These are phyloP conservation scores for Pterocles gutturalis DNA, from an alignment of 2,113 vertebrate species.

Conservation along the genomic window DNA sequence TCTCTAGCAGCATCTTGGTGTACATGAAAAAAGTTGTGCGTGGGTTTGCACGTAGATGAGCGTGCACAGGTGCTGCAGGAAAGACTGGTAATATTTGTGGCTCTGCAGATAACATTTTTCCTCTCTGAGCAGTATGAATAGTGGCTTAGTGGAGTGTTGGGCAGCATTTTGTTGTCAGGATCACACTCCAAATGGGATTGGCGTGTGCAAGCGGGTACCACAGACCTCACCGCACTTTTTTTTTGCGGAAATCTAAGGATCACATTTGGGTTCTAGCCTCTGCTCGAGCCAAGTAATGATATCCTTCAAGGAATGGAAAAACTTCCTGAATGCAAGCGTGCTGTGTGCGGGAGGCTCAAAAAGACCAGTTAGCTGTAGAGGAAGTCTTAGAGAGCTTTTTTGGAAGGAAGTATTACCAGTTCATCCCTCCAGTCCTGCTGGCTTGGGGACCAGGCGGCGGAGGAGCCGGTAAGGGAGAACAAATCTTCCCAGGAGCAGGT, in stretches of 20 bases:
- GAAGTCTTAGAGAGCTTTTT: background rate
- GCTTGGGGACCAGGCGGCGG: background rate
- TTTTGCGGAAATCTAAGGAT: background rate
- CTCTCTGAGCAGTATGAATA: background rate
- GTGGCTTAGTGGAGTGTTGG: background rate
- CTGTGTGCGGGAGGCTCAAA: background rate
- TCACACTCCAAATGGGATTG: background rate
- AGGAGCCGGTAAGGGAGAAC: background rate
- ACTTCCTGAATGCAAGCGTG: background rate
- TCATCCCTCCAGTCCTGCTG: background rate
- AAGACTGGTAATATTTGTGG: background rate
- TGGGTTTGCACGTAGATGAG: background rate
- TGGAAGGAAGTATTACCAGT: background rate
- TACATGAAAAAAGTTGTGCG: background rate
- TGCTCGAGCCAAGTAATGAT: background rate
- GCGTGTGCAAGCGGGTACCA: background rate
- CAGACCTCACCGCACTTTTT: accelerated
- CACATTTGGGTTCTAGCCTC: background rate
- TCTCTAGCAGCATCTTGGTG: background rate
- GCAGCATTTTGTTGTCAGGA: background rate
- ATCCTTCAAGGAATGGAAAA: background rate
- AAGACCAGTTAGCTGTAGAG: background rate
- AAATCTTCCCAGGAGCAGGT: background rate
- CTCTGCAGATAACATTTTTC: background rate
- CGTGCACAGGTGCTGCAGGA: background rate